phyloP scores from a whole-genome alignment of 2,888 invertebrate genomes.

The Leptinotarsa haldemani region DNA sequence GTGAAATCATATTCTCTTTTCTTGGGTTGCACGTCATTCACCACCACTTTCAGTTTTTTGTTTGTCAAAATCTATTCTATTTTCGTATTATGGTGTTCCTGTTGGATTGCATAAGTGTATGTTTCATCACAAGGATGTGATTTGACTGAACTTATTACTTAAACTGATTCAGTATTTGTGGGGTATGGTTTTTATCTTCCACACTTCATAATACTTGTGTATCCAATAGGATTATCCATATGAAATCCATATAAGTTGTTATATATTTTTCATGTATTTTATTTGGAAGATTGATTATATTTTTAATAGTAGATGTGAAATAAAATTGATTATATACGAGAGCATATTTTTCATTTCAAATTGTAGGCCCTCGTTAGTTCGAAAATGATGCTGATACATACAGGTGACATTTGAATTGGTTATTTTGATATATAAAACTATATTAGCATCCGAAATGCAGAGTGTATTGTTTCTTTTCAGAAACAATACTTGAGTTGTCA shows the following conservation, averaged over 20 bases:
- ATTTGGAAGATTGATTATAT: conserved; percentile 5
- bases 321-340: conserved; percentile 13
- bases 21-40: neutral
- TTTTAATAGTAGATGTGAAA: conserved; percentile 19
- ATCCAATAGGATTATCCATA: neutral
- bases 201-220: too few species aligned
- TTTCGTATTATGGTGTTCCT: neutral
- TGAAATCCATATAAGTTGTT: neutral
- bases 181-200: too few species aligned
- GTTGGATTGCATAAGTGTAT: too few species aligned
- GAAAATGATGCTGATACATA: neutral
- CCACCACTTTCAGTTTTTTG: neutral
- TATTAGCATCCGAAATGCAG: too few species aligned
- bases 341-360: neutral
- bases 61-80: neutral
- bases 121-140: too few species aligned
- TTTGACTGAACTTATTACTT: too few species aligned
- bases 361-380: neutral
- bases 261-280: neutral
- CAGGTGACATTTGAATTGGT: neutral
- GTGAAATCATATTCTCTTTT: neutral
- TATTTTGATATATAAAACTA: too few species aligned
- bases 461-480: too few species aligned
- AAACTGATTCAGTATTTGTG: too few species aligned
- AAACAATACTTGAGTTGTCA: too few species aligned